These are phyloP conservation scores for Drosophila suzukii DNA, from an alignment of 1,140 invertebrate genomes.

Conservation along the genomic window DNA sequence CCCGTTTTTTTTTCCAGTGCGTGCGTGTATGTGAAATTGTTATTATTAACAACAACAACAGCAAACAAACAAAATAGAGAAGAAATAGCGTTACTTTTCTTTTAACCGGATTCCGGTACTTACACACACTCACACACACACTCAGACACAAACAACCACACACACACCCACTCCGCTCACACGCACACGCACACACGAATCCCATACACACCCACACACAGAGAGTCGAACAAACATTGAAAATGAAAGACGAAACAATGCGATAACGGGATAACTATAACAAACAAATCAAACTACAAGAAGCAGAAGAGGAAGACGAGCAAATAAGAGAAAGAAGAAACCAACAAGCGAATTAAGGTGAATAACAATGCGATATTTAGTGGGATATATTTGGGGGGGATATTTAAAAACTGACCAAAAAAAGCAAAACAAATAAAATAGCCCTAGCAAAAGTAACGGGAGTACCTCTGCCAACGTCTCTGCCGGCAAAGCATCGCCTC, in stretches of 20 bases:
- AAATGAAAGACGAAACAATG: conserved; percentile 69
- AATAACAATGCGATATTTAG: conserved; percentile 25
- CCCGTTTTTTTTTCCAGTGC: conserved; percentile 70
- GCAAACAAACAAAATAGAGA: conserved; percentile 2
- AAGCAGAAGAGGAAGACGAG: conserved; percentile 4
- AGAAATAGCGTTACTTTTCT: conserved; percentile 20
- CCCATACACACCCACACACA: conserved; percentile 1
- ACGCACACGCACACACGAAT: background rate
- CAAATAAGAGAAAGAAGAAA: background rate
- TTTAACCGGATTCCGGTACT: conserved; percentile 39
- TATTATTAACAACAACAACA: conserved; percentile 13
- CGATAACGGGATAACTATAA: conserved; percentile 53
- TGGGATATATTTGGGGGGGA: background rate
- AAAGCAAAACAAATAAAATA: conserved; percentile 9
- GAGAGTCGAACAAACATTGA: conserved; percentile 30
- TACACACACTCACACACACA: conserved; percentile 9
- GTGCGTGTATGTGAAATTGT: conserved; percentile 45
- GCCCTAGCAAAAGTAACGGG: conserved; percentile 12
- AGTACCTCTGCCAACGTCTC: conserved; percentile 12
- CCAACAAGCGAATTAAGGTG: conserved; percentile 36
- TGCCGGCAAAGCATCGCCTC: conserved; percentile 20
- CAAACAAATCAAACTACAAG: conserved; percentile 38
- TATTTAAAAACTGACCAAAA: background rate
- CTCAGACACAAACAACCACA: background rate
- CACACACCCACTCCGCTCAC: background rate